These are phyloP conservation scores for Apotomis betuletana DNA, from an alignment of 2,888 invertebrate genomes.

Conservation along the genomic window DNA sequence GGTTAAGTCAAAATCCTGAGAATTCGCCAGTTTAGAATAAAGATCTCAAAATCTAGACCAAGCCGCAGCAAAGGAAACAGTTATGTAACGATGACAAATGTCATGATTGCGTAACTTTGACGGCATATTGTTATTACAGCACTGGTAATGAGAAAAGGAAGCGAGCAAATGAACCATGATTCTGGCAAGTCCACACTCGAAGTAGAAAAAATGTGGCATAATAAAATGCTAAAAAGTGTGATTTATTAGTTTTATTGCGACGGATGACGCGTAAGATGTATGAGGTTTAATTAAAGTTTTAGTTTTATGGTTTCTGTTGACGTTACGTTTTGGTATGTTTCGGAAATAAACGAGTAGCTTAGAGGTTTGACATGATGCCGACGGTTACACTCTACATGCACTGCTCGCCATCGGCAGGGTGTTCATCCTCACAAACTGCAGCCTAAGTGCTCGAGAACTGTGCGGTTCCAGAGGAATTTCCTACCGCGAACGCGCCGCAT, in stretches of 20 bases:
- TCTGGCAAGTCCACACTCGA: constrained; percentile 28
- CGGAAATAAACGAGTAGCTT: neutral
- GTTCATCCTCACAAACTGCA: too few species aligned
- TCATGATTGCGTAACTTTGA: constrained; percentile 3
- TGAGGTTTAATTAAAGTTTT: constrained; percentile 1
- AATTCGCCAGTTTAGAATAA: neutral
- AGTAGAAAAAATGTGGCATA: neutral
- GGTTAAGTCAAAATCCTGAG: too few species aligned
- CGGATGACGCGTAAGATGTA: constrained; percentile 3
- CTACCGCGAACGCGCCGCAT: too few species aligned
- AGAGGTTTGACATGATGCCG: too few species aligned
- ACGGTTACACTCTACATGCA: too few species aligned
- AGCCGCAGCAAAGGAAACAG: constrained; percentile 9
- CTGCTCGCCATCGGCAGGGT: too few species aligned
- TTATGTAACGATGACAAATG: neutral
- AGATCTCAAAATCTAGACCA: neutral
- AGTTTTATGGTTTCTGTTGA: neutral
- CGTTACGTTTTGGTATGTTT: neutral
- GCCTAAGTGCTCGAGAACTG: too few species aligned
- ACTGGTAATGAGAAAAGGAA: constrained; percentile 42
- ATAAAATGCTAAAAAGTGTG: constrained; percentile 8
- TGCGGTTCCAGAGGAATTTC: too few species aligned
- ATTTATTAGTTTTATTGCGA: constrained; percentile 10
- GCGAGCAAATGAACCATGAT: constrained; percentile 43
- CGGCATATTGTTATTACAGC: constrained; percentile 24